Base-by-base conservation (phyloP, 2,797 vertebrate species). In the Muraenolepis orangiensis region DNA sequence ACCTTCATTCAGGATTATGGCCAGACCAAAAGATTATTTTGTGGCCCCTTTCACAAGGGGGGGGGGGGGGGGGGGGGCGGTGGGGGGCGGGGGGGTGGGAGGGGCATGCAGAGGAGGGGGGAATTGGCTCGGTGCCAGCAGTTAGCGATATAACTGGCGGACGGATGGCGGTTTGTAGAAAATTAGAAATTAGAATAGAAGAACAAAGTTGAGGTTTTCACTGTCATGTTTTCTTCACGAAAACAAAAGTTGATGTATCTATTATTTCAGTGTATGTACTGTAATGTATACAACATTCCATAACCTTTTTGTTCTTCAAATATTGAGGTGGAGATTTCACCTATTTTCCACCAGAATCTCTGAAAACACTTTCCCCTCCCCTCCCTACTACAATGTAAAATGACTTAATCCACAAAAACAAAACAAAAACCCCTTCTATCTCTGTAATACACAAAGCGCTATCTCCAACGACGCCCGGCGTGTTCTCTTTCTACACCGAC, bases 21-120 rank as follows among this genome's bases (percentile, higher is more conserved):
- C 57, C 57, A 13, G 23, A 23, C 23, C 57, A 23, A 64, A 64
- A 64, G 70, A 83, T 85, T 85, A 80, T 82, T 85, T 78, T 77
- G 81, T 69, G 67, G 71, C 64, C 38, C 36, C 76, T 81, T 82
- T 34, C 32, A 34, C 71, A 81, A 36, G 76, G 64, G 75, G 78
- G 36, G n/a, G n/a, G n/a, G n/a, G n/a, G n/a, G n/a, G n/a, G n/a
- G n/a, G n/a, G n/a, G n/a, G n/a, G n/a, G n/a, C n/a, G n/a, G n/a
- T n/a, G n/a, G n/a, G n/a, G n/a, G n/a, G n/a, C n/a, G n/a, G n/a
- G n/a, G n/a, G n/a, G n/a, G n/a, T n/a, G n/a, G n/a, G n/a, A n/a
- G n/a, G n/a, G 70, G 71, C 66, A 68, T 29, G 3, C 20, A 26
- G 73, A 78, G 76, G 76, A 71, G 71, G 78, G 78, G 68, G 23